phyloP scores from a whole-genome alignment of 2,888 invertebrate species.

The Congeria kusceri region DNA sequence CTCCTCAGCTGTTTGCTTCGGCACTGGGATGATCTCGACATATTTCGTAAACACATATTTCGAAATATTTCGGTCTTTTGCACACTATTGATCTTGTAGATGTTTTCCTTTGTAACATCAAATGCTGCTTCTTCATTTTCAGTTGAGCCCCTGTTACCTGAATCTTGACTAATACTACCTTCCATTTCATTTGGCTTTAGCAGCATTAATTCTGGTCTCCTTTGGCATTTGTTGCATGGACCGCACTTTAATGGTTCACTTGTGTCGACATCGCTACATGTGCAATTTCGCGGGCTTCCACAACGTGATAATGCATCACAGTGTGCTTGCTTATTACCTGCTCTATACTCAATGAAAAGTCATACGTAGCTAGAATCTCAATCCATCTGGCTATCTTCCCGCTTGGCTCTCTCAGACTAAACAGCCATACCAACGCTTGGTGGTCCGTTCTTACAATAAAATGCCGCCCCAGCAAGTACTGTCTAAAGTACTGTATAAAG shows the following conservation, averaged over 20 bases:
- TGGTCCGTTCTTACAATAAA: constrained; percentile 1
- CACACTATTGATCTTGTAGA: no score
- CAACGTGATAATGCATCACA: constrained; percentile 9
- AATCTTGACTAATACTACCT: constrained; percentile 7
- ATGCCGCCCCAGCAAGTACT: constrained; percentile 20
- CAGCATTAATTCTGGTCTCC: no score
- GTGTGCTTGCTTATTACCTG: constrained; percentile 1
- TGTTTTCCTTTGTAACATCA: no score
- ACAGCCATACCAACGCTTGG: constrained; percentile 4
- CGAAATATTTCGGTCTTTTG: background rate
- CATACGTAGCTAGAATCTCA: constrained; percentile 6
- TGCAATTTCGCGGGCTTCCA: background rate
- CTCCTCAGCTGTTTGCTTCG: constrained; percentile 27
- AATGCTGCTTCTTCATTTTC: constrained; percentile 11
- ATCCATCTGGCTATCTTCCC: constrained; percentile 21
- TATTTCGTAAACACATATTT: constrained; percentile 8
- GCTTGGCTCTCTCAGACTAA: constrained; percentile 31
- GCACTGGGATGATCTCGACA: constrained; percentile 29
- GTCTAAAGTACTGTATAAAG: constrained; percentile 30
- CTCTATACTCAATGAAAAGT: constrained; percentile 9
- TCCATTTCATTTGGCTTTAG: constrained; percentile 9
- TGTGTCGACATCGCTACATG: constrained; percentile 8
- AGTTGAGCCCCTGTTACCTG: constrained; percentile 18
- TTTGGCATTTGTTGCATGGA: background rate
- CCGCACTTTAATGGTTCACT: constrained; percentile 30